A percentile compares a stretch with the other conserved stretches of the same genome.
Conservation (phyloP, 1,140 invertebrate species). For the Pseudomyrmex gracilis region DNA sequence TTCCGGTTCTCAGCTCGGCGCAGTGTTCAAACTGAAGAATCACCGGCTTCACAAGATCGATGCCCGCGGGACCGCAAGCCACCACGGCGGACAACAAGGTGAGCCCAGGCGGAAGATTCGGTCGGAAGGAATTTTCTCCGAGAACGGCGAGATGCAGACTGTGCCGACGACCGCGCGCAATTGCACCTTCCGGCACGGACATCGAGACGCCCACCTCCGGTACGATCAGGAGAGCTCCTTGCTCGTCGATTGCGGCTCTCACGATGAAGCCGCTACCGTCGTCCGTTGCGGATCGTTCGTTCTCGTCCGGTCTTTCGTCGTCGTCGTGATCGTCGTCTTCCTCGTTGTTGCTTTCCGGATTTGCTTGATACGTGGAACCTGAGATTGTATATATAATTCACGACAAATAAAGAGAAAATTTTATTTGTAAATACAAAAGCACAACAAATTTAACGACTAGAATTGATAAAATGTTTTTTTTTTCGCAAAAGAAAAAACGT, state of each 20-base stretch:
- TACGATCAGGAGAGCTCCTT: constrained; percentile 92
- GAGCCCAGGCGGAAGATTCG: constrained; percentile 92
- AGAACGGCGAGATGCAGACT: constrained; percentile 95
- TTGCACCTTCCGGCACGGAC: constrained; percentile 94
- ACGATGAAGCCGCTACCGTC: constrained; percentile 91
- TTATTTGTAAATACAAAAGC: background rate
- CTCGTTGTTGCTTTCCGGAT: constrained; percentile 84
- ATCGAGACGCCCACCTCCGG: constrained; percentile 93
- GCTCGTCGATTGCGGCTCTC: constrained; percentile 88
- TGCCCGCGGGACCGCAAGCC: constrained; percentile 92
- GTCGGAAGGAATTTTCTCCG: constrained; percentile 94
- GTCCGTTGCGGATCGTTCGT: constrained; percentile 74
- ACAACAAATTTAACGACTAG: background rate
- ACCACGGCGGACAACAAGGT: constrained; percentile 97
- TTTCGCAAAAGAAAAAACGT: background rate
- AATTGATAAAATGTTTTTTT: background rate
- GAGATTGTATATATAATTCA: constrained; percentile 63
- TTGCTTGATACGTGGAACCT: constrained; percentile 89
- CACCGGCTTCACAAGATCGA: constrained; percentile 94
- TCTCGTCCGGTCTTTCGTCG: constrained; percentile 44
- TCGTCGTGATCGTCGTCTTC: constrained; percentile 65
- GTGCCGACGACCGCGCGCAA: constrained; percentile 91
- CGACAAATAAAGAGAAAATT: background rate
- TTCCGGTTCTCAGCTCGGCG: constrained; percentile 93
- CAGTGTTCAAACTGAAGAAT: constrained; percentile 97